phyloP scores from a whole-genome alignment of 2,888 invertebrate species.

The Acleris literana region DNA sequence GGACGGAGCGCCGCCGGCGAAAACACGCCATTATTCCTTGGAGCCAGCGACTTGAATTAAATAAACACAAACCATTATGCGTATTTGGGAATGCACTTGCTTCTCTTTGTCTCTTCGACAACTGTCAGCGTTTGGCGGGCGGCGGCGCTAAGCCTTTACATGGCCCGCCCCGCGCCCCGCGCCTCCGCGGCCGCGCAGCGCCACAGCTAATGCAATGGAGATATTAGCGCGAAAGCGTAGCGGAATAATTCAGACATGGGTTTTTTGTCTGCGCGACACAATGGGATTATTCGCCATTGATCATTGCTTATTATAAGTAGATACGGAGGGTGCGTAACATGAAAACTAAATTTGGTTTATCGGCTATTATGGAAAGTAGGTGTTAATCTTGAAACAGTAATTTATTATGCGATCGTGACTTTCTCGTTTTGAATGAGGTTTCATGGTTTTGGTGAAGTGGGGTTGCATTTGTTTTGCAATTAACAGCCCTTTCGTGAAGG shows the following conservation, averaged over 20 bases:
- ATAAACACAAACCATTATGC: slow-evolving; percentile 79
- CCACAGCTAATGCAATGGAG: slow-evolving; percentile 79
- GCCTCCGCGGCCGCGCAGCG: slow-evolving; percentile 46
- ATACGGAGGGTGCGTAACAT: slow-evolving; percentile 79
- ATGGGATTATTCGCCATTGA: slow-evolving; percentile 83
- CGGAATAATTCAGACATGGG: slow-evolving; percentile 80
- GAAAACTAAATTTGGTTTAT: slow-evolving; percentile 84
- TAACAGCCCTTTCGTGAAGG: slow-evolving; percentile 6
- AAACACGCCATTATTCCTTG: slow-evolving; percentile 79
- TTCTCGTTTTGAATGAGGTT: slow-evolving; percentile 62
- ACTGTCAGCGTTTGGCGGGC: slow-evolving; percentile 73
- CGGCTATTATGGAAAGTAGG: slow-evolving; percentile 83
- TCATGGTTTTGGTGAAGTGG: slow-evolving; percentile 48
- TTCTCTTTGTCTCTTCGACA: slow-evolving; percentile 75
- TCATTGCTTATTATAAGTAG: slow-evolving; percentile 83
- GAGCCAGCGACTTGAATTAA: slow-evolving; percentile 80
- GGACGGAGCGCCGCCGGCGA: slow-evolving; percentile 69
- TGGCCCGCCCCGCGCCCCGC: slow-evolving; percentile 44
- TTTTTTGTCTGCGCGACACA: slow-evolving; percentile 78
- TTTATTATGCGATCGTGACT: slow-evolving; percentile 80
- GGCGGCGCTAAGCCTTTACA: slow-evolving; percentile 66
- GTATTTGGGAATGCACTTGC: slow-evolving; percentile 68
- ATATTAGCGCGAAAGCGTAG: slow-evolving; percentile 79
- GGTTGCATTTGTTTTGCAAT: slow-evolving; percentile 28
- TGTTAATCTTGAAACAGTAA: slow-evolving; percentile 79